Base-by-base conservation (phyloP, 2,888 invertebrate genomes). In the Chrysotoxum bicinctum region DNA sequence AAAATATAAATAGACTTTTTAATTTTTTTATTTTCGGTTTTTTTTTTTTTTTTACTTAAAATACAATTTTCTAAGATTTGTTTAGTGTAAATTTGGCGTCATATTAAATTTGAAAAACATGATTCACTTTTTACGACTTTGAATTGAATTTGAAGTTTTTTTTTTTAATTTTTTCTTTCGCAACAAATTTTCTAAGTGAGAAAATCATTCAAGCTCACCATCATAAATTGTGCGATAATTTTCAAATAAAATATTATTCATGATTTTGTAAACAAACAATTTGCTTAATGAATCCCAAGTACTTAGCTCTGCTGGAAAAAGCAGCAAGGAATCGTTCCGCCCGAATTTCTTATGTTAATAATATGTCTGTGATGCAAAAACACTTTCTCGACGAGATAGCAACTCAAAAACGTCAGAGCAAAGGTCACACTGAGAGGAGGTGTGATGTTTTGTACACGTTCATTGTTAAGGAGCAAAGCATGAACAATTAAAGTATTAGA, bases 361-460 rank as follows among this genome's bases (percentile, higher is more conserved):
- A 14, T 16, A 43, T 62, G 30, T 43, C 43, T 62, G 19, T 37
- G 35, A 35, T 43, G 56, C 75, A 68, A 54, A 56, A 43, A 19
- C 43, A 40, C 23, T 45, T 45, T 16, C 45, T 16, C 40, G 9
- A 62, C 62, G 16, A 45, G 30, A 30, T 12, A 43, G 9, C 3
- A 45, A 16, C 14, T 43, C 40, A 62, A 62, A 62, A 62, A 26
- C 62, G 10, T 16, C 26, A 40, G 58, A 58, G 50, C 23, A 74
- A 74, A 78, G 78, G 74, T 83, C 78, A 74, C 64, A 74, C 35
- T 35, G 40, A 84, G 40, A 84, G 84, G 70, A 54, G 50, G 75
- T 75, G 79, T 66, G 56, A 74, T 75, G 60, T 72, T 70, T 72
- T 84, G 75, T 75, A 58, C 32, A 40, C 84, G 35, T 66, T 69